Evolutionary conservation across 1,140 invertebrate species (phyloP).

Genomic region (Listronotus oregonensis): DNA sequence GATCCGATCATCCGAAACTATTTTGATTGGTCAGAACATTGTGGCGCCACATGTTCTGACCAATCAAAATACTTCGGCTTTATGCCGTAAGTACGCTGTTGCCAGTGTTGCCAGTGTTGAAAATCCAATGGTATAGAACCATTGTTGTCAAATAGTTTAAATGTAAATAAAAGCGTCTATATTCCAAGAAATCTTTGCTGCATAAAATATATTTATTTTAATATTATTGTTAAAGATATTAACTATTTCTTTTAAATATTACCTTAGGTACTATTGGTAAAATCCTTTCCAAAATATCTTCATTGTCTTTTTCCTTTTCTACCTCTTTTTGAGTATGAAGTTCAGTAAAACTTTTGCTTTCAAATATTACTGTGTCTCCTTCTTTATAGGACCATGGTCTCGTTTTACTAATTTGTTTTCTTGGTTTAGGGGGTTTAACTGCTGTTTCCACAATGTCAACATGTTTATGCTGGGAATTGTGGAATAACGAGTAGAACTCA

Average conservation of each 20-base stretch:
- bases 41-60: too few relatives aligned
- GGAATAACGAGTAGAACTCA: slow-evolving; percentile 63
- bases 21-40: too few relatives aligned
- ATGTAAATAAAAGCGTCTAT: too few relatives aligned
- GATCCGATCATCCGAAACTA: too few relatives aligned
- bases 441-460: not conserved
- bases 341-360: slow-evolving; percentile 20
- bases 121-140: too few relatives aligned
- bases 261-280: slow-evolving; percentile 76
- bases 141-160: too few relatives aligned
- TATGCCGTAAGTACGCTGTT: too few relatives aligned
- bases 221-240: too few relatives aligned
- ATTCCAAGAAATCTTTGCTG: too few relatives aligned
- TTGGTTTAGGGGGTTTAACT: not conserved
- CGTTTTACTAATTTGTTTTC: not conserved
- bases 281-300: slow-evolving; percentile 60
- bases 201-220: too few relatives aligned
- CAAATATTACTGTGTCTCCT: slow-evolving; percentile 14
- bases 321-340: slow-evolving; percentile 12
- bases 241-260: slow-evolving; percentile 28
- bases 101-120: too few relatives aligned
- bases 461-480: slow-evolving; percentile 43
- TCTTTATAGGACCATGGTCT: not conserved
- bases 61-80: too few relatives aligned
- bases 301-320: slow-evolving; percentile 27